Percentiles rank a stretch among this genome's conserved stretches.
phyloP scores from a whole-genome alignment of 2,113 vertebrate genomes.

The Natator depressus region DNA sequence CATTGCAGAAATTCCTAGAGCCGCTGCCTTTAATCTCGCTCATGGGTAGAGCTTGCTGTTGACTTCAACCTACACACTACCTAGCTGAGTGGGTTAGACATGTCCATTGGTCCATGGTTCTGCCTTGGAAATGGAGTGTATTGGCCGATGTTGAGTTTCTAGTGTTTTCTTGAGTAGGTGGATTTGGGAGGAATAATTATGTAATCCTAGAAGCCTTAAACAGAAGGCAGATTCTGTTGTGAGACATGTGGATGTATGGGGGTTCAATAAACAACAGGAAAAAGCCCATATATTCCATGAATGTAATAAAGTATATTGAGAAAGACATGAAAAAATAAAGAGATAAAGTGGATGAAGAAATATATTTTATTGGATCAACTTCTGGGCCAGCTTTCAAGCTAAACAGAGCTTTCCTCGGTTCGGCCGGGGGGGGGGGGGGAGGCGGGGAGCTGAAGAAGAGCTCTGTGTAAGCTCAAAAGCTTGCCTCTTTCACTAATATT shows the following conservation, averaged over 20 bases:
- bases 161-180: not conserved
- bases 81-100: not conserved
- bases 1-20: not conserved
- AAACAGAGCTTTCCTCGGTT: not conserved
- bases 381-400: not conserved
- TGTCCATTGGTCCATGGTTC: not conserved
- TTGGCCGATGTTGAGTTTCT: not conserved
- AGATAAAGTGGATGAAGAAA: not conserved
- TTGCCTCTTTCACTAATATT: too few relatives aligned
- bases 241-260: not conserved
- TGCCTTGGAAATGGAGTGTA: not conserved
- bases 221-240: not conserved
- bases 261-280: not conserved
- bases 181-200: not conserved
- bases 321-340: not conserved
- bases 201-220: not conserved
- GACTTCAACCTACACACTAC: not conserved
- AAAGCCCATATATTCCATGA: not conserved
- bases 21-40: not conserved
- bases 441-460: not conserved
- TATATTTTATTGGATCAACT: not conserved
- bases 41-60: not conserved
- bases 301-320: not conserved
- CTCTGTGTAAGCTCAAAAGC: not conserved
- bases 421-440: not conserved